Percentiles rank a stretch among this genome's conserved stretches.
phyloP scores from a whole-genome alignment of 2,888 invertebrate genomes.

The Parthenolecanium corni region DNA sequence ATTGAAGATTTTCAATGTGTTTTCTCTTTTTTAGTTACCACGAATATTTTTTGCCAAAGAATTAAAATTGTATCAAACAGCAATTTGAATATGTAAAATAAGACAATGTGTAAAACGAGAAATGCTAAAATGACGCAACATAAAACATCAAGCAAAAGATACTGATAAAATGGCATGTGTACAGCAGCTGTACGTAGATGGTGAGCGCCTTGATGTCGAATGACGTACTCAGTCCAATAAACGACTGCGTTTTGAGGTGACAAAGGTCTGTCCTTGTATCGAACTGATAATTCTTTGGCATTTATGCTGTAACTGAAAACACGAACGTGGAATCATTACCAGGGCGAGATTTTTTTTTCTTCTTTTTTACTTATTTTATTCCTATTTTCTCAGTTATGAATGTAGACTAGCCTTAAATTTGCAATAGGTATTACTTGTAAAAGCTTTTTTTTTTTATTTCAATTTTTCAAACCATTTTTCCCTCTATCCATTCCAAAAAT shows the following conservation, averaged over 20 bases:
- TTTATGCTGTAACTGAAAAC: slow-evolving; percentile 8
- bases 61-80: not conserved
- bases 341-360: no score
- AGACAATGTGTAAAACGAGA: not conserved
- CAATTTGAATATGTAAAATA: slow-evolving; percentile 9
- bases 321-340: no score
- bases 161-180: slow-evolving; percentile 3
- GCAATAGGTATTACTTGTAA: no score
- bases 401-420: no score
- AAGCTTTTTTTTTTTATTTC: no score
- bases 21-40: no score
- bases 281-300: slow-evolving; percentile 3
- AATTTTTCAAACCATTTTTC: no score
- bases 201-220: not conserved
- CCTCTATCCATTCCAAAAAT: no score
- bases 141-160: not conserved
- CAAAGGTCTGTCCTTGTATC: slow-evolving; percentile 11
- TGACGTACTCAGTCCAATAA: slow-evolving; percentile 7
- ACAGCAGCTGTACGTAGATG: slow-evolving; percentile 7
- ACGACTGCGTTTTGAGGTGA: slow-evolving; percentile 7
- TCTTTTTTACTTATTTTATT: no score
- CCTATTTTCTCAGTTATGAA: no score
- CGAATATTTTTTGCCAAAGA: no score
- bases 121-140: not conserved
- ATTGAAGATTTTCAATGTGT: no score